Evolutionary conservation across 2,888 invertebrate genomes (phyloP).

Genomic region (Drosophila robusta): DNA sequence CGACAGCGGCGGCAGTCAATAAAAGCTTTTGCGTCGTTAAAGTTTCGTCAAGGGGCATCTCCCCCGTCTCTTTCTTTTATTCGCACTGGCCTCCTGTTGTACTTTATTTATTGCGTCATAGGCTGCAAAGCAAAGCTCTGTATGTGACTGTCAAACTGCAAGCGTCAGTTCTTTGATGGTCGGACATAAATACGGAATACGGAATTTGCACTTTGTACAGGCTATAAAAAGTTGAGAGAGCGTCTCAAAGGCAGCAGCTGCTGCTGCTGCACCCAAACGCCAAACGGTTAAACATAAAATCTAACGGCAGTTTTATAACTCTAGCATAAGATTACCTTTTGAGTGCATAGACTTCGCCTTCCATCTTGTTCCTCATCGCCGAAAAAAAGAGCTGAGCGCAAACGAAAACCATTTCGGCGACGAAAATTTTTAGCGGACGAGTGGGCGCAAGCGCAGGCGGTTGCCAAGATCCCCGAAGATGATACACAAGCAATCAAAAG

Average conservation of each 20-base stretch:
- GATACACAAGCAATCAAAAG: slow-evolving; percentile 81
- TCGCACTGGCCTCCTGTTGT: slow-evolving; percentile 12
- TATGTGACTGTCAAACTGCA: slow-evolving; percentile 52
- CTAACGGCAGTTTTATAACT: slow-evolving; percentile 79
- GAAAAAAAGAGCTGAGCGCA: slow-evolving; percentile 54
- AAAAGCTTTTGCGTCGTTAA: slow-evolving; percentile 54
- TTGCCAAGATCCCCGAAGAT: slow-evolving; percentile 68
- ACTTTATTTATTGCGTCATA: slow-evolving; percentile 60
- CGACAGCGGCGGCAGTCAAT: slow-evolving; percentile 12
- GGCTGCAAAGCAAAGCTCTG: slow-evolving; percentile 30
- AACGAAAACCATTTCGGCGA: slow-evolving; percentile 61
- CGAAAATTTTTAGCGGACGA: slow-evolving; percentile 56
- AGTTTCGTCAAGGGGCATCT: slow-evolving; percentile 11
- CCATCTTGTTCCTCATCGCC: slow-evolving; percentile 52
- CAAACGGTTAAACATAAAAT: slow-evolving; percentile 76
- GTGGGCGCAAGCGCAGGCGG: slow-evolving; percentile 59
- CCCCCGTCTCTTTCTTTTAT: neutral
- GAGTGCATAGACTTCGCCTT: slow-evolving; percentile 46
- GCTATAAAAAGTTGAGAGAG: slow-evolving; percentile 46
- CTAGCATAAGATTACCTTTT: slow-evolving; percentile 75
- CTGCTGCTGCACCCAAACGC: slow-evolving; percentile 65
- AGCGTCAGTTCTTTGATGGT: slow-evolving; percentile 52
- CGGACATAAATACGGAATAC: slow-evolving; percentile 53
- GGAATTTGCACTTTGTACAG: slow-evolving; percentile 58
- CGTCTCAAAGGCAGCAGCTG: slow-evolving; percentile 10